Evolutionary conservation across 2,888 invertebrate genomes (phyloP), one percentile per base, ranked within the genome.

Genomic region (Leucophenga montana): DNA sequence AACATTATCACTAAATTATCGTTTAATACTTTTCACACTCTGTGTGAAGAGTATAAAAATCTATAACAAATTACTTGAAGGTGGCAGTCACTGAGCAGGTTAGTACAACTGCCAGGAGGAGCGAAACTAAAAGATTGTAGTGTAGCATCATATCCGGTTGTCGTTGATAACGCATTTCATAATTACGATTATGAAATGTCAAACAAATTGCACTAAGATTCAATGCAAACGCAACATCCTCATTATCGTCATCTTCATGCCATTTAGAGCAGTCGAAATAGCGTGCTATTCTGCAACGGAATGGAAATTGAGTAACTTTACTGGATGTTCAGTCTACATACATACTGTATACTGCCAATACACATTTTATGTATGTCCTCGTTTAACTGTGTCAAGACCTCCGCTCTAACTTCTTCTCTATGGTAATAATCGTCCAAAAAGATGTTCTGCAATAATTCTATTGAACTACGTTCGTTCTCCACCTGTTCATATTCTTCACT

Each of bases 361-460:
- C 94, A 93, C 93, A 95, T 94, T 75, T 93, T 92, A 76, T 94
- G 92, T 71, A 96, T 93, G 75, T 94, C 94, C 53, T 92, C 91
- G 61, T 92, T 92, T 94, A 96, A 94, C 83, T 94, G 93, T 3
- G 92, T 91, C 82, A 95, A 85, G 0, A 86, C 84, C 70, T 85
- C 84, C 1, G 77, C 81, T 5, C 85, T 78, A 50, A 86, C 85
- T 72, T 86, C 84, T 70, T 82, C 84, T 68, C 85, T 50, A 11
- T 50, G 16, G 13, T 11, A 50, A 50, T 14, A 50, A 8, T 50
- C 8, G 11, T 50, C 50, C 18, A 16, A 16, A 50, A 6, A 50
- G 2, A 50, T 50, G 2, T 50, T n/a, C 16, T 50, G 2, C 3
- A 13, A 14, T 46, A 46, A 46, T 3, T 5, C 3, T 5, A 39